Conservation (phyloP, 2,888 invertebrate species). For the Amphipoea oculea region DNA sequence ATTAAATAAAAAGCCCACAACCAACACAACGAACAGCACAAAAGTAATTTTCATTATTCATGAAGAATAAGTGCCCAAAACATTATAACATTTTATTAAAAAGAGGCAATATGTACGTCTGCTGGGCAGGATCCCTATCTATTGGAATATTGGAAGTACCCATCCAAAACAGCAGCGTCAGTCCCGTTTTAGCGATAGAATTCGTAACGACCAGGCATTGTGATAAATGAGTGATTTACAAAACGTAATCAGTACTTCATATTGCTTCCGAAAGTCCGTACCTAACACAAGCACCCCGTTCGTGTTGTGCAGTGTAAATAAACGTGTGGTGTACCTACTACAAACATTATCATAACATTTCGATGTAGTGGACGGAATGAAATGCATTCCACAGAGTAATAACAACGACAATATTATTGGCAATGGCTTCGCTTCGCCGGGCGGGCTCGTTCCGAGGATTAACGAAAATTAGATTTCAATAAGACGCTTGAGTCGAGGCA, state of each 20-base stretch:
- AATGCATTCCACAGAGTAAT: slow-evolving; percentile 76
- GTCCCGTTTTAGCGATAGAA: neutral
- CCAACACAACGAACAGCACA: neutral
- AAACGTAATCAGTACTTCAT: slow-evolving; percentile 14
- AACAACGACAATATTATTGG: slow-evolving; percentile 82
- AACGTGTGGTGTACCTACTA: slow-evolving; percentile 10
- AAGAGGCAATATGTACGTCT: neutral
- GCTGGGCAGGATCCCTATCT: neutral
- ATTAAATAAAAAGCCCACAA: slow-evolving; percentile 30
- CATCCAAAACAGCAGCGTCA: neutral
- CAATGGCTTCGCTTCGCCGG: slow-evolving; percentile 76
- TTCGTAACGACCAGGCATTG: slow-evolving; percentile 4
- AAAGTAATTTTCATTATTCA: neutral
- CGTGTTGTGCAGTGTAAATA: slow-evolving; percentile 7
- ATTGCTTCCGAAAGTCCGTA: neutral
- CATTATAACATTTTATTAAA: neutral
- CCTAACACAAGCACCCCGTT: slow-evolving; percentile 19
- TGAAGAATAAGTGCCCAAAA: neutral
- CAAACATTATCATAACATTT: slow-evolving; percentile 67
- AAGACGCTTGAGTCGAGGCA: slow-evolving; percentile 86
- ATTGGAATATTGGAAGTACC: slow-evolving; percentile 4
- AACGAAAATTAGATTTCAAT: slow-evolving; percentile 90
- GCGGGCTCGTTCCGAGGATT: slow-evolving; percentile 84
- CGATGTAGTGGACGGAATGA: slow-evolving; percentile 66
- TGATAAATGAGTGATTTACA: slow-evolving; percentile 15